phyloP scores from a whole-genome alignment of 2,888 invertebrate genomes.

The Lacanobia oleracea region DNA sequence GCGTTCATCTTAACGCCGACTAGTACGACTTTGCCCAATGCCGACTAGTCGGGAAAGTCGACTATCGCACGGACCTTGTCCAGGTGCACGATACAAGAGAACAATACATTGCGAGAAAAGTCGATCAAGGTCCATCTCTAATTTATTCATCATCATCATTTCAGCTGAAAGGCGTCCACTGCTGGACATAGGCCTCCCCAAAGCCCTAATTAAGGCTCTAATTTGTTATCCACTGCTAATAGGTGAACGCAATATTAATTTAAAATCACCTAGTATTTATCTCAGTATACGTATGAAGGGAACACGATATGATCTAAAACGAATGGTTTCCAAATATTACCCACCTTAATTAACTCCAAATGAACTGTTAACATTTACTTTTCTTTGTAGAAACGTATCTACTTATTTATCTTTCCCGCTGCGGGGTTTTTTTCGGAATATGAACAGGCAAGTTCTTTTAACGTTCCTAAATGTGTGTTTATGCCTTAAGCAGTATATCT shows the following conservation, averaged over 20 bases:
- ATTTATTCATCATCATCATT: too few relatives aligned
- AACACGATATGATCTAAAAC: constrained; percentile 1
- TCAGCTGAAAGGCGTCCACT: too few relatives aligned
- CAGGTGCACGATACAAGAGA: too few relatives aligned
- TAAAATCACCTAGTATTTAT: background rate
- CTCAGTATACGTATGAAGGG: background rate
- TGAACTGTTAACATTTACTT: constrained; percentile 50
- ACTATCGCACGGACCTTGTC: too few relatives aligned
- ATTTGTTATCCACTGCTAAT: too few relatives aligned
- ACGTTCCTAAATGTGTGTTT: constrained; percentile 12
- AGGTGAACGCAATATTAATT: background rate
- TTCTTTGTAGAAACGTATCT: constrained; percentile 21
- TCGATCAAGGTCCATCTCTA: too few relatives aligned
- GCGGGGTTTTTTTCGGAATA: constrained; percentile 17
- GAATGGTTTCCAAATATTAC: constrained; percentile 26
- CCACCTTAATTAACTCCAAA: constrained; percentile 42
- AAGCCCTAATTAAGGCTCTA: too few relatives aligned
- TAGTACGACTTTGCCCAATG: too few relatives aligned
- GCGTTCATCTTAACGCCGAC: too few relatives aligned
- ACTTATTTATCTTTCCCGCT: constrained; percentile 28
- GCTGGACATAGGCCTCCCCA: too few relatives aligned
- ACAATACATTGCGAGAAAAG: too few relatives aligned
- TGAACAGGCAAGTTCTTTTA: constrained; percentile 21
- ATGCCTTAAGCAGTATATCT: background rate
- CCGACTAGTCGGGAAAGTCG: too few relatives aligned